A percentile compares a stretch with the other conserved stretches of the same genome.
Evolutionary conservation across 1,140 invertebrate species (phyloP).

Genomic region (Amphibalanus amphitrite): DNA sequence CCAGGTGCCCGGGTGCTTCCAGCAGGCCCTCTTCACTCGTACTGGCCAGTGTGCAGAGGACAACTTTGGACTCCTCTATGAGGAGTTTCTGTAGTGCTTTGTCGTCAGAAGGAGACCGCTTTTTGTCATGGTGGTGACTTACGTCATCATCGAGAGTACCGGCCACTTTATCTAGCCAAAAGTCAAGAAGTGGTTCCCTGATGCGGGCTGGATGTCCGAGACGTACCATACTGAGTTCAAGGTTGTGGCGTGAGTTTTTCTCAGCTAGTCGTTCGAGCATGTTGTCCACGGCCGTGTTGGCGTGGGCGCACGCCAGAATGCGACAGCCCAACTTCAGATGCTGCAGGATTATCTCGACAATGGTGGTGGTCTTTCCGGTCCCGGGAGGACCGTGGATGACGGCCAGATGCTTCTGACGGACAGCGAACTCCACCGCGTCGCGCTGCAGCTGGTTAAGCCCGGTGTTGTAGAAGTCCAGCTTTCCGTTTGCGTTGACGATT

Average conservation of each 20-base stretch:
- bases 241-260: slow-evolving; percentile 20
- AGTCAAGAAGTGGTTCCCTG: slow-evolving; percentile 31
- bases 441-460: slow-evolving; percentile 44
- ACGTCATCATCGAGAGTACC: background rate
- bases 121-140: background rate
- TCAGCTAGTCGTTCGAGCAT: slow-evolving; percentile 32
- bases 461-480: slow-evolving; percentile 82
- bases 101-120: background rate
- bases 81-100: background rate
- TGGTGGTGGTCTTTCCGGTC: slow-evolving; percentile 48
- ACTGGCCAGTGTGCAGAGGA: slow-evolving; percentile 28
- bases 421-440: slow-evolving; percentile 37
- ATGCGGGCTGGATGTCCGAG: slow-evolving; percentile 41
- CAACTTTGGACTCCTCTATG: slow-evolving; percentile 20
- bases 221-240: slow-evolving; percentile 30
- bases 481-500: slow-evolving; percentile 68
- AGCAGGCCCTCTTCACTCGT: background rate
- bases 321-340: slow-evolving; percentile 28
- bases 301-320: slow-evolving; percentile 41
- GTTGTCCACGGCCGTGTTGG: slow-evolving; percentile 46
- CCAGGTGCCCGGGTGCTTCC: slow-evolving; percentile 21
- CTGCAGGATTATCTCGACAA: slow-evolving; percentile 41
- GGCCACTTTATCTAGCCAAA: slow-evolving; percentile 30
- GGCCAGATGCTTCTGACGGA: slow-evolving; percentile 33
- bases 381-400: slow-evolving; percentile 38